Base-by-base conservation (phyloP, 1,140 invertebrate genomes). In the Aleiodes sp. region DNA sequence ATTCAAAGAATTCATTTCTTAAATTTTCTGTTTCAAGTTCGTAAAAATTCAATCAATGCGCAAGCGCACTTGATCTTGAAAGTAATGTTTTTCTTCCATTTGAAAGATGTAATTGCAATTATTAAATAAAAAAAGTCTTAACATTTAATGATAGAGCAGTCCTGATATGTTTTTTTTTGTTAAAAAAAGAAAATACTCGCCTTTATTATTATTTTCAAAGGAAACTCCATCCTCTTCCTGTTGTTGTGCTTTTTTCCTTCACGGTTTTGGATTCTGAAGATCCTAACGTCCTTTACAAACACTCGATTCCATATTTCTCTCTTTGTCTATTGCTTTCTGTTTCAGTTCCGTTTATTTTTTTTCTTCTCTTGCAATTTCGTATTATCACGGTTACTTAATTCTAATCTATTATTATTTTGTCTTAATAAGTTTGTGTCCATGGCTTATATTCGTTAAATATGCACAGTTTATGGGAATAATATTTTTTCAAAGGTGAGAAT, bases 111-210 rank as follows among this genome's bases (percentile, higher is more conserved):
- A n/a, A n/a, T n/a, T 16, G 19, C 14, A 2, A 43, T 43, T 43
- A n/a, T 43, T 35, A 33, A 26, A 37, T 60, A 33, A 29, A 3
- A 10, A 41, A 39, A 63, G 16, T 37, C 24, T 26, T 37, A 64
- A 46, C 33, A 29, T 37, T 12, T 6, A 35, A 6, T 4, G 4
- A 35, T 35, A 35, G 10, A 4, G 10, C 31, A 35, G 31, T 6
- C 31, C 31, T 35, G 10, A 35, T 12, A 41, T 21, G 3, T 31
- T 12, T 65, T 29, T 33, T 65, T 29, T n/a, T n/a, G n/a, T n/a
- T 2, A 35, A 31, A 70, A 73, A 72, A 80, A 73, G 19, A 41
- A 70, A 70, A 81, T 81, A 81, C 79, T 81, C 79, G 79, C 79
- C 79, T 80, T 80, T 61, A 26, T 63, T 7, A 43, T 16, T 43